Percentiles rank a stretch among this genome's conserved stretches.
Conservation (phyloP, 2,888 invertebrate genomes). For the Xestobium rufovillosum region DNA sequence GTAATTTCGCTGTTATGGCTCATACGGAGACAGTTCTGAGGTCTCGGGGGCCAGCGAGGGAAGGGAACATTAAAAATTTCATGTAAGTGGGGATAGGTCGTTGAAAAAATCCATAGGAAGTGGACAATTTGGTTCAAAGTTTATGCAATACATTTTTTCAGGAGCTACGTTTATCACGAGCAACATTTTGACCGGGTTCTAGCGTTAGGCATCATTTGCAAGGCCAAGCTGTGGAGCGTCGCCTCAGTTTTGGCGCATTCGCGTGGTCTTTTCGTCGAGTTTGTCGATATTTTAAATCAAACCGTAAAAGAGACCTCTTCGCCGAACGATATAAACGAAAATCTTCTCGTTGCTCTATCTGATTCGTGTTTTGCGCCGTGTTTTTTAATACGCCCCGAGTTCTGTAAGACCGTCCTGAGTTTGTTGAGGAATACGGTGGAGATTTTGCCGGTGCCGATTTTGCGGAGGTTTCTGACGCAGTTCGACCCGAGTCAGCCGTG, state of each 20-base stretch:
- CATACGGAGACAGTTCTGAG: conserved; percentile 51
- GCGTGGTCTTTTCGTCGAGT: conserved; percentile 51
- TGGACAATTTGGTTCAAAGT: too few species aligned
- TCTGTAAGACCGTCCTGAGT: conserved; percentile 34
- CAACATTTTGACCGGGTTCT: conserved; percentile 57
- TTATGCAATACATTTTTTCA: conserved; percentile 35
- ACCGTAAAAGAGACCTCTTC: conserved; percentile 39
- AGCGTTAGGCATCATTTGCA: conserved; percentile 56
- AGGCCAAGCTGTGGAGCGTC: conserved; percentile 55
- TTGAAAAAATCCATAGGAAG: too few species aligned
- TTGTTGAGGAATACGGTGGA: conserved; percentile 35
- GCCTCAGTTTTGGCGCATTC: conserved; percentile 44
- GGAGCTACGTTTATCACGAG: conserved; percentile 53
- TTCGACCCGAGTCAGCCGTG: conserved; percentile 57
- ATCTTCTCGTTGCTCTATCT: conserved; percentile 37
- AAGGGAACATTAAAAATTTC: conserved; percentile 44
- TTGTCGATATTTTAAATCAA: conserved; percentile 49
- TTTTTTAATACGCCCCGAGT: conserved; percentile 35
- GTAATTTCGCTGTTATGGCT: conserved; percentile 58
- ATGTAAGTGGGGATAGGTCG: conserved; percentile 44
- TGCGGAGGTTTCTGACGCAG: conserved; percentile 47
- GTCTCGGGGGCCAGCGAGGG: conserved; percentile 36
- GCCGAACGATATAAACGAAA: conserved; percentile 31
- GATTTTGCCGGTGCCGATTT: conserved; percentile 32
- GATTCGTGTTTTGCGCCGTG: conserved; percentile 40